Evolutionary conservation across 2,888 invertebrate genomes (phyloP).

Genomic region (Phyllotreta cruciferae): DNA sequence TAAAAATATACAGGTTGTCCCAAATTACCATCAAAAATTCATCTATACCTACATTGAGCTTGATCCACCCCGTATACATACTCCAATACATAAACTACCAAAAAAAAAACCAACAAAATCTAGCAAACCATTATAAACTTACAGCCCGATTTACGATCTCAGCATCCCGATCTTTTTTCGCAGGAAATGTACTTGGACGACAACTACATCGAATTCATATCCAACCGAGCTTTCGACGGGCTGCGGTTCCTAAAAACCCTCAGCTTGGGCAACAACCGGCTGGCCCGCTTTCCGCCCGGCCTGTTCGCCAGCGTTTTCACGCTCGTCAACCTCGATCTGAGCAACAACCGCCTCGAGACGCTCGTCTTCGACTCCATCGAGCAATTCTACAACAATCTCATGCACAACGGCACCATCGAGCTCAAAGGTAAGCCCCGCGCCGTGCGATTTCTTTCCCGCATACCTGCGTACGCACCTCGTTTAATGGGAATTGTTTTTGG

Average conservation of each 20-base stretch:
- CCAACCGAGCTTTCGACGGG: constrained; percentile 79
- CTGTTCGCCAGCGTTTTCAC: constrained; percentile 77
- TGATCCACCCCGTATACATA: too few species aligned
- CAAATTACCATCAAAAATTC: too few species aligned
- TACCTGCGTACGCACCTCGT: too few species aligned
- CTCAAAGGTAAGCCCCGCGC: constrained; percentile 32
- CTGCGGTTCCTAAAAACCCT: constrained; percentile 75
- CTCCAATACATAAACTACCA: too few species aligned
- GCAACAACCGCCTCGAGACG: constrained; percentile 78
- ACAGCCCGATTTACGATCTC: too few species aligned
- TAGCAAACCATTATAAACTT: neutral
- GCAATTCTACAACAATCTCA: constrained; percentile 53
- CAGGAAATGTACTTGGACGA: constrained; percentile 57
- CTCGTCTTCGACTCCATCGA: constrained; percentile 78
- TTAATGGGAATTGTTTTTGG: too few species aligned
- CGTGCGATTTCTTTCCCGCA: too few species aligned
- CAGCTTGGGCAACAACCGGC: constrained; percentile 78
- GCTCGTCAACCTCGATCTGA: constrained; percentile 76
- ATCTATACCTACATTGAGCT: too few species aligned
- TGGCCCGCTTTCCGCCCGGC: constrained; percentile 74
- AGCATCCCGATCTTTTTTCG: too few species aligned
- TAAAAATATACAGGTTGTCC: too few species aligned
- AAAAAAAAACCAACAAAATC: too few species aligned
- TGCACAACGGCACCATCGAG: constrained; percentile 35
- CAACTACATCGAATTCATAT: constrained; percentile 69